Percentiles rank a stretch among this genome's conserved stretches.
These are phyloP conservation scores for Cantharis nigra DNA, from an alignment of 2,888 invertebrate genomes.

Conservation along the genomic window DNA sequence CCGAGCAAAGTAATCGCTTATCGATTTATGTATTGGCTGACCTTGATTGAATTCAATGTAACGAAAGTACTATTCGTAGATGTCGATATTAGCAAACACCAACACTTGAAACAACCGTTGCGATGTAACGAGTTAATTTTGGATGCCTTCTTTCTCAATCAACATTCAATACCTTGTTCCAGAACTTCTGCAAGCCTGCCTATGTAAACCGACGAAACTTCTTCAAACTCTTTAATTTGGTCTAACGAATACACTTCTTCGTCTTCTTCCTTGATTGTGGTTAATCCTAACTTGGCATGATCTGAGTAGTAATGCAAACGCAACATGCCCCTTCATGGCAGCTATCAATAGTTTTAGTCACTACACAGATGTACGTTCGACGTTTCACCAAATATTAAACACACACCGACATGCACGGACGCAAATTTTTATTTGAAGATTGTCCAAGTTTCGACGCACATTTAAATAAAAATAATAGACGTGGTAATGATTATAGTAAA, in stretches of 20 bases:
- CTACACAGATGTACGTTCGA: not conserved
- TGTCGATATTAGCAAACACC: not conserved
- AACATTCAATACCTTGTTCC: conserved; percentile 60
- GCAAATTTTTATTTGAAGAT: not conserved
- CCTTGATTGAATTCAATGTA: not conserved
- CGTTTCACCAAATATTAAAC: not conserved
- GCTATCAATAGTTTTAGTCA: conserved; percentile 4
- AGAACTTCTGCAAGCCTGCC: conserved; percentile 75
- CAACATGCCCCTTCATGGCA: conserved; percentile 68
- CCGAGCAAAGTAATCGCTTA: too few species aligned
- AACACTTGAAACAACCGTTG: not conserved
- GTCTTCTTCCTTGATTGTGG: conserved; percentile 62
- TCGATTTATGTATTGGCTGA: not conserved
- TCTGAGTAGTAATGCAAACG: conserved; percentile 84
- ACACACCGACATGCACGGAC: not conserved
- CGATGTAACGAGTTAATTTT: not conserved
- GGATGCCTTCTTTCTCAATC: not conserved
- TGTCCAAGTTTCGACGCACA: not conserved
- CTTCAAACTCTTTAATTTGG: conserved; percentile 87
- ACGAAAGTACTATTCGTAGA: not conserved
- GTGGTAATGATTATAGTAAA: conserved; percentile 4
- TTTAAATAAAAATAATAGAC: conserved; percentile 8
- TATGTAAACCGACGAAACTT: conserved; percentile 77
- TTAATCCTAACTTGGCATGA: conserved; percentile 68
- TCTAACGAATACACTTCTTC: conserved; percentile 74